Percentiles rank a stretch among this genome's conserved stretches.
Conservation (phyloP, 2,113 vertebrate species). For the Bagarius yarrelli region DNA sequence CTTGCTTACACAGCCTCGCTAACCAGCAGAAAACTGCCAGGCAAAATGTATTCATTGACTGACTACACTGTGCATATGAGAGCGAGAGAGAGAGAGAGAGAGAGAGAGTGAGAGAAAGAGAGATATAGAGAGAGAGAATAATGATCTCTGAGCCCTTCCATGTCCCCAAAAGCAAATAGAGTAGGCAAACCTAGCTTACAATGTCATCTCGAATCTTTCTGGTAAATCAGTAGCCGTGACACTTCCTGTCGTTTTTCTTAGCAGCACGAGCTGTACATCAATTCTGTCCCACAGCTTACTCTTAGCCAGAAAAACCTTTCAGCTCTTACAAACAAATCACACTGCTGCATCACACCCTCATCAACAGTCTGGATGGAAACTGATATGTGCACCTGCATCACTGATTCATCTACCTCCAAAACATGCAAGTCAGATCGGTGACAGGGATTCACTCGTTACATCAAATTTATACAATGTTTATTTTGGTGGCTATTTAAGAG, state of each 20-base stretch:
- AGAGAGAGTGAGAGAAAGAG: conserved; percentile 1
- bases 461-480: neutral
- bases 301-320: neutral
- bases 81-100: neutral
- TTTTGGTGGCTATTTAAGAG: neutral
- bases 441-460: neutral
- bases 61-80: neutral
- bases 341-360: neutral
- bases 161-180: conserved; percentile 18
- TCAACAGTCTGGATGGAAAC: neutral
- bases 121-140: neutral
- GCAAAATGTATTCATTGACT: conserved; percentile 27
- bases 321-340: neutral
- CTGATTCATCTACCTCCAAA: neutral
- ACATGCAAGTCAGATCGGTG: too few species aligned
- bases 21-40: conserved; percentile 18
- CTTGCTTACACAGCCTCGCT: neutral
- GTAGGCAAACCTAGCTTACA: neutral
- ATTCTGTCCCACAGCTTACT: neutral
- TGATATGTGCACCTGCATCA: neutral
- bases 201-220: neutral
- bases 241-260: neutral
- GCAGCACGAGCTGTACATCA: neutral
- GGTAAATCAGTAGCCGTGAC: conserved; percentile 3
- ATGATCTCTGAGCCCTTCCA: neutral